Base-by-base conservation (phyloP, 2,797 vertebrate species). In the Natrix natrix region DNA sequence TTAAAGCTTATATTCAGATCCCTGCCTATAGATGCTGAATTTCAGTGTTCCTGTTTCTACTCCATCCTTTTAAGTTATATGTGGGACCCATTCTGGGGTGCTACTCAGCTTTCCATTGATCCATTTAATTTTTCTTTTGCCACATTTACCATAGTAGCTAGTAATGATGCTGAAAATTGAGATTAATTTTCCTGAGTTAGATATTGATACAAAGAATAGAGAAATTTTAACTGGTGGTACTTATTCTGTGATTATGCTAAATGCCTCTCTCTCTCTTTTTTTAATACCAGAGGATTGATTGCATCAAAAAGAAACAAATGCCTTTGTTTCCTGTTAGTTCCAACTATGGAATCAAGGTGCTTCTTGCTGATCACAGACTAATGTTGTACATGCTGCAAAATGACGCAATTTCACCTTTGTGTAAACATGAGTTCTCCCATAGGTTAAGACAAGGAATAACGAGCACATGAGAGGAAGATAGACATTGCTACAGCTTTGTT, bases 401-500 rank as follows among this genome's bases (percentile, higher is more conserved):
- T 92, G 54, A 52, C 24, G 74, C 0, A 0, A 37, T 57, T 91
- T 92, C 93, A 87, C 89, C 91, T 93, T 17, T 90, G 91, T 91
- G 93, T 0, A 0, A 54, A 28, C 83, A 88, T 87, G 83, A 92
- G 52, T 55, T 56, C 48, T 89, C 87, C 69, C n/a, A 83, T 32
- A 89, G 63, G 87, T 91, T 60, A 60, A 56, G n/a, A 37, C n/a
- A 17, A 17, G 17, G 20, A 93, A 74, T 5, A 61, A 93, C 90
- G 94, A 94, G 90, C 93, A 57, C 94, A 94, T 94, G 94, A 94
- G 93, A 91, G 94, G 90, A 93, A 96, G 93, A 96, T 94, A 96
- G 56, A 32, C 61, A 95, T 93, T 92, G 91, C 93, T 95, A 95
- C 94, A 92, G 95, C 94, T 96, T 96, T 97, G 94, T 96, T 97